Conservation (phyloP, 2,113 vertebrate genomes). For the Elephantulus edwardii region DNA sequence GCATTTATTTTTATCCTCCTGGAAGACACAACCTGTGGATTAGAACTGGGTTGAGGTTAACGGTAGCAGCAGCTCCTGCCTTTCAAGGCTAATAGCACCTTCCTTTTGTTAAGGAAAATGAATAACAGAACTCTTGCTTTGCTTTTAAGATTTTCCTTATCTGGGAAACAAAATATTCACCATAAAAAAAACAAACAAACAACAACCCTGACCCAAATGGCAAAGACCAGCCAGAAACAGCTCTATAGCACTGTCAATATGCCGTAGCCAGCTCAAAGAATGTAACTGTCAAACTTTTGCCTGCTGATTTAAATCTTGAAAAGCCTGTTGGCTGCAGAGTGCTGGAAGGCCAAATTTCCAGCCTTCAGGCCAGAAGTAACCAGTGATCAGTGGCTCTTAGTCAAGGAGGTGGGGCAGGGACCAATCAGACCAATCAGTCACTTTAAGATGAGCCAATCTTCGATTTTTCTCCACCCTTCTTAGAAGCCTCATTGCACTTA, state of each 20-base stretch:
- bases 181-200: background rate
- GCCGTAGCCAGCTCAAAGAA: background rate
- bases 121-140: background rate
- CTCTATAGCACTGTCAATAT: background rate
- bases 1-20: background rate
- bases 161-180: background rate
- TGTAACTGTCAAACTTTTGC: background rate
- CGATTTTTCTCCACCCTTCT: background rate
- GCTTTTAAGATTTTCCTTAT: background rate
- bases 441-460: background rate
- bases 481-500: background rate
- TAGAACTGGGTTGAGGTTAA: slow-evolving; percentile 19
- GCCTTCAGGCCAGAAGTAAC: background rate
- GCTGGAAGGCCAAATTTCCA: background rate
- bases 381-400: background rate
- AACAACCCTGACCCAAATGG: background rate
- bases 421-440: background rate
- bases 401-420: background rate
- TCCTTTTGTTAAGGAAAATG: background rate
- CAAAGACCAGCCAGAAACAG: background rate
- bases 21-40: slow-evolving; percentile 5
- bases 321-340: background rate
- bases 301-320: background rate
- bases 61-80: slow-evolving; percentile 20
- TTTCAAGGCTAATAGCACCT: background rate